These are phyloP conservation scores for Phenganax subtilis DNA, from an alignment of 92 coral and sea anemone genomes.

Conservation along the genomic window DNA sequence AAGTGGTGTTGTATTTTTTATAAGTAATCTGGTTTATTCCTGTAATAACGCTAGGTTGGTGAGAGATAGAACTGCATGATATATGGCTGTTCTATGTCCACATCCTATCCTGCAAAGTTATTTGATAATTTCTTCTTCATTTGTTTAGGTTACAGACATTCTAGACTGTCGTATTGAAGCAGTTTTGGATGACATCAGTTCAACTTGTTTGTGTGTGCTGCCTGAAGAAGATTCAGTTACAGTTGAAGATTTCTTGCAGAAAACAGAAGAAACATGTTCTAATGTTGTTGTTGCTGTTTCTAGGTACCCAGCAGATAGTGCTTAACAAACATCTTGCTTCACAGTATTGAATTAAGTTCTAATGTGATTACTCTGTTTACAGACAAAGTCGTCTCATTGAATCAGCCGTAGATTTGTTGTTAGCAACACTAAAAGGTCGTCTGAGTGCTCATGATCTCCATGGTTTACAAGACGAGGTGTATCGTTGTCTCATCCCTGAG, in stretches of 20 bases:
- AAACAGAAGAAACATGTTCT: constrained; percentile 68
- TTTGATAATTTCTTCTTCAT: no score
- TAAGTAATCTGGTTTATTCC: neutral
- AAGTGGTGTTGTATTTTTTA: neutral
- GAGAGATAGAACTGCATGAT: neutral
- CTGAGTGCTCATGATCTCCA: constrained; percentile 55
- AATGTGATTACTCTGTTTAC: neutral
- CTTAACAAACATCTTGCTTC: neutral
- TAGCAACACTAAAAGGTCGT: constrained; percentile 70
- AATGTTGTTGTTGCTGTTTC: constrained; percentile 71
- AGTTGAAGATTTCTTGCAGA: constrained; percentile 75
- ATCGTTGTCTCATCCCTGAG: constrained; percentile 85
- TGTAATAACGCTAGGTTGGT: neutral
- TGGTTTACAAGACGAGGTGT: constrained; percentile 65
- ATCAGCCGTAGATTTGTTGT: constrained; percentile 67
- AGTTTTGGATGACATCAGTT: constrained; percentile 65
- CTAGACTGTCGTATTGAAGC: constrained; percentile 93
- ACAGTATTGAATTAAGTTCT: neutral
- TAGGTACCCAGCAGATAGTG: constrained; percentile 37
- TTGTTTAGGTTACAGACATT: constrained; percentile 73
- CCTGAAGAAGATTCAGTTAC: constrained; percentile 94
- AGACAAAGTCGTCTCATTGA: constrained; percentile 77
- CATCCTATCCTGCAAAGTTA: neutral
- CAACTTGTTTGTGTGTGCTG: constrained; percentile 72
- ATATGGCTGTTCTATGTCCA: neutral